Evolutionary conservation across 1,140 invertebrate genomes (phyloP).

Genomic region (Drosophila kepulauana): DNA sequence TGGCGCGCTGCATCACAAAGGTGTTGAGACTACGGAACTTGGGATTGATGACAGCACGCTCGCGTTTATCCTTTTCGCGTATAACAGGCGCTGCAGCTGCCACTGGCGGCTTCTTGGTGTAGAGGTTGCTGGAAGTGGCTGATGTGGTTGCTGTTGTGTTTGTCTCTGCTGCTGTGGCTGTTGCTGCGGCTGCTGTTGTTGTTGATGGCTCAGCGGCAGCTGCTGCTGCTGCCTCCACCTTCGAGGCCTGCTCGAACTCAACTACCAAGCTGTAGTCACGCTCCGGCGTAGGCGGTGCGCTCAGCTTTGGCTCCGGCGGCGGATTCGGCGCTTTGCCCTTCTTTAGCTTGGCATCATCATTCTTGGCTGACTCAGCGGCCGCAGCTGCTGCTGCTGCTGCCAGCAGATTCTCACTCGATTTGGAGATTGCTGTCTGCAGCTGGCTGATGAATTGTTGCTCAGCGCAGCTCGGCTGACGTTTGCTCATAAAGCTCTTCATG

Average conservation of each 20-base stretch:
- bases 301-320: slow-evolving; percentile 80
- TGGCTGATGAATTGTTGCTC: slow-evolving; percentile 86
- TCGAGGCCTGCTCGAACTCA: slow-evolving; percentile 72
- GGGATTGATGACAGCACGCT: slow-evolving; percentile 89
- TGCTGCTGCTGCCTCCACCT: slow-evolving; percentile 19
- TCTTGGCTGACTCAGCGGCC: slow-evolving; percentile 48
- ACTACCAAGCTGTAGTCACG: slow-evolving; percentile 78
- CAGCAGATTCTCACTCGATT: slow-evolving; percentile 70
- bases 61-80: slow-evolving; percentile 90
- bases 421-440: slow-evolving; percentile 85
- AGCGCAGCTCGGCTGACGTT: slow-evolving; percentile 62
- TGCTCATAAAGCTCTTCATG: slow-evolving; percentile 68
- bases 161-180: no score
- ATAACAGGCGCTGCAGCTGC: slow-evolving; percentile 89
- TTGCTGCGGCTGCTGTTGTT: slow-evolving; percentile 53
- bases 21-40: slow-evolving; percentile 86
- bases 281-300: slow-evolving; percentile 80
- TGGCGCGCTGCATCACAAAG: slow-evolving; percentile 77
- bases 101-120: slow-evolving; percentile 86
- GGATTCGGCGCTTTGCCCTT: slow-evolving; percentile 87
- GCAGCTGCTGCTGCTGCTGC: slow-evolving; percentile 37
- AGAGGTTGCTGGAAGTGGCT: slow-evolving; percentile 63
- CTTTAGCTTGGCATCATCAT: slow-evolving; percentile 79
- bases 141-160: slow-evolving; percentile 42
- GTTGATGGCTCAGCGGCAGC: slow-evolving; percentile 63